Evolutionary conservation across 2,113 vertebrate species (phyloP).

Genomic region (Rutilus rutilus): DNA sequence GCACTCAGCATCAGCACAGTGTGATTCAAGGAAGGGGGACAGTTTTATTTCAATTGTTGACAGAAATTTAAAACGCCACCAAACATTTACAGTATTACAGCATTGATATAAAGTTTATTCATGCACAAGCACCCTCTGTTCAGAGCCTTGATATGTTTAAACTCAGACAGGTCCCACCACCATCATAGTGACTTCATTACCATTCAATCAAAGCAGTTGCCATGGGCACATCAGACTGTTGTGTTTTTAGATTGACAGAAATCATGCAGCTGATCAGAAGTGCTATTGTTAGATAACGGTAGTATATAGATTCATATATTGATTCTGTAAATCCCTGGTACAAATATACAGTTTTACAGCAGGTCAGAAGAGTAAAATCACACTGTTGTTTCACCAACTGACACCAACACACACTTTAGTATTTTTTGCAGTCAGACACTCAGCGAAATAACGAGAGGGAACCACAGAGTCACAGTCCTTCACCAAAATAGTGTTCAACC

Average conservation of each 20-base stretch:
- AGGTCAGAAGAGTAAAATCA: neutral
- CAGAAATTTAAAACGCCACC: neutral
- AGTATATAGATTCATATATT: too few species aligned
- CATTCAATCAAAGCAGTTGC: neutral
- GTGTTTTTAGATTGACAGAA: constrained; percentile 5
- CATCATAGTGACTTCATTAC: neutral
- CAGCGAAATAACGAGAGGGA: neutral
- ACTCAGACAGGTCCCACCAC: neutral
- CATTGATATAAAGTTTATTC: neutral
- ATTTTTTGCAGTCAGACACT: neutral
- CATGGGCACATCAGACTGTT: neutral
- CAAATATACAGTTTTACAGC: neutral
- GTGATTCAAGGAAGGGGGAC: neutral
- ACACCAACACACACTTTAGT: too few species aligned
- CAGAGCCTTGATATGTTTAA: neutral
- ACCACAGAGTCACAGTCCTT: neutral
- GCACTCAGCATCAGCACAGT: neutral
- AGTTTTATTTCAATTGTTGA: neutral
- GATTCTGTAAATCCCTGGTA: neutral
- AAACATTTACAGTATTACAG: neutral
- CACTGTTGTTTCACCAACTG: neutral
- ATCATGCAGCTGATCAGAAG: neutral
- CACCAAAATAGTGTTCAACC: neutral
- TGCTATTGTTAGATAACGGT: neutral
- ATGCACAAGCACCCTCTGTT: neutral